Evolutionary conservation across 2,113 vertebrate genomes (phyloP).

Genomic region (Tragelaphus imberbis): DNA sequence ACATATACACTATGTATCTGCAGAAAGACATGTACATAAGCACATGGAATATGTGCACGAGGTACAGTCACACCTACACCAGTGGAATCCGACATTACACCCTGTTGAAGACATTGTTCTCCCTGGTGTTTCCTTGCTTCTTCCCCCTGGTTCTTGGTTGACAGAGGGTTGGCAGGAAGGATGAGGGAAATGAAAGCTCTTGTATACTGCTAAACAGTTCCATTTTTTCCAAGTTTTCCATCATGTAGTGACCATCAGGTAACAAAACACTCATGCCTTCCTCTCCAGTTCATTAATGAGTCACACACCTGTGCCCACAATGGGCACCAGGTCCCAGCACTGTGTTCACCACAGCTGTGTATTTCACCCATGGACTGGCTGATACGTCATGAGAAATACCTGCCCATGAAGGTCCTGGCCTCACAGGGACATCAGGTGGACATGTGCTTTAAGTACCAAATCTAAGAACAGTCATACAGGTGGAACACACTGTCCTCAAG

Average conservation of each 20-base stretch:
- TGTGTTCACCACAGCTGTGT: background rate
- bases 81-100: background rate
- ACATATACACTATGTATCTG: background rate
- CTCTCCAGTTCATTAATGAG: background rate
- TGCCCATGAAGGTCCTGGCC: background rate
- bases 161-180: background rate
- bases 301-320: background rate
- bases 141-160: background rate
- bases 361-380: background rate
- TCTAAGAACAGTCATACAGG: background rate
- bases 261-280: background rate
- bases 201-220: background rate
- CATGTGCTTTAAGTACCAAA: background rate
- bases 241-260: background rate
- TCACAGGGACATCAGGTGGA: background rate
- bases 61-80: background rate
- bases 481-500: background rate
- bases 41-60: background rate
- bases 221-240: background rate
- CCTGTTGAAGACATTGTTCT: background rate
- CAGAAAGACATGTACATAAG: background rate
- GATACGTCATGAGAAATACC: background rate
- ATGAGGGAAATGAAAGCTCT: background rate
- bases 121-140: background rate
- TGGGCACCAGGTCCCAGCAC: background rate